Evolutionary conservation across 2,113 vertebrate genomes (phyloP).

Genomic region (Theristicus caerulescens): DNA sequence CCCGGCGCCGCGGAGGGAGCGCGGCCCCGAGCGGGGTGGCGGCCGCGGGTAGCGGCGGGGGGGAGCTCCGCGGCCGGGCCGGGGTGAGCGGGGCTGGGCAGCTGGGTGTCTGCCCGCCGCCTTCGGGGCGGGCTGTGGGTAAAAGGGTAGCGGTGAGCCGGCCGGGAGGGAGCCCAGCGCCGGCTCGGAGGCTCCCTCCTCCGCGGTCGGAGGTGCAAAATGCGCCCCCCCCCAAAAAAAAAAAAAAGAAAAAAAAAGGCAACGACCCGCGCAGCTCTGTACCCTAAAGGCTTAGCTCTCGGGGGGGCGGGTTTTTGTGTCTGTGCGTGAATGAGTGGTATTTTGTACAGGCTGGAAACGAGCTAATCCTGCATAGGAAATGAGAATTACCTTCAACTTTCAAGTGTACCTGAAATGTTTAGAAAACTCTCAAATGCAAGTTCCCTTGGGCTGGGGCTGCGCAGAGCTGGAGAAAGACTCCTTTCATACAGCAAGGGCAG

Average conservation of each 20-base stretch:
- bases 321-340: conserved; percentile 75
- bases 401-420: conserved; percentile 89
- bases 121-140: background rate
- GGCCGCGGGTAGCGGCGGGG: background rate
- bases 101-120: background rate
- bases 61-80: background rate
- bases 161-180: background rate
- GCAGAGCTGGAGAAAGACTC: conserved; percentile 84
- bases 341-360: conserved; percentile 80
- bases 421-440: conserved; percentile 81
- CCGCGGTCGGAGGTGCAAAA: background rate
- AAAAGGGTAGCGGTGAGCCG: background rate
- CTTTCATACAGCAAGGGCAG: conserved; percentile 85
- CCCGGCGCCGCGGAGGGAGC: background rate
- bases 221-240: too few relatives aligned
- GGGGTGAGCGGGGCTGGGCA: conserved; percentile 31
- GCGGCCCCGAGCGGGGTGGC: background rate
- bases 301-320: background rate
- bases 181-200: background rate
- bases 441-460: conserved; percentile 81
- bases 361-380: conserved; percentile 87
- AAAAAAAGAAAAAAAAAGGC: too few relatives aligned
- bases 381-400: conserved; percentile 89
- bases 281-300: background rate
- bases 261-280: background rate